Conservation (phyloP, 2,113 vertebrate species). For the Bubo bubo region DNA sequence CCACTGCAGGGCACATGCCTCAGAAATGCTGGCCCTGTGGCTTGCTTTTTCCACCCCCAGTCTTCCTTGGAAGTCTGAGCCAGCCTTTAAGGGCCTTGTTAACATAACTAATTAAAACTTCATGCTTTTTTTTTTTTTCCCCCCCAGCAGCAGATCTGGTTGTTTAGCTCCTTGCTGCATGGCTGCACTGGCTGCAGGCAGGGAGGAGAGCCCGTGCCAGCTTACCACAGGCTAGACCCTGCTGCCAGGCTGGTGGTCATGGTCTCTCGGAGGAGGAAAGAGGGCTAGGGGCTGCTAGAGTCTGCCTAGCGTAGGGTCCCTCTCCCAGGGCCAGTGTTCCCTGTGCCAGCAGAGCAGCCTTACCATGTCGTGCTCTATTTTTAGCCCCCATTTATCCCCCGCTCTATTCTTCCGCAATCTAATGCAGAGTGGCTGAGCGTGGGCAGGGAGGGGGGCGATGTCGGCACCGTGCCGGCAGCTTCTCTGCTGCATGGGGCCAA, state of each 20-base stretch:
- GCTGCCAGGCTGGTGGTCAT: not conserved
- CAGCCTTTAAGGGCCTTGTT: not conserved
- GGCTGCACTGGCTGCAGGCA: not conserved
- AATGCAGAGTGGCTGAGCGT: not conserved
- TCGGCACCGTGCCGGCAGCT: fast-evolving
- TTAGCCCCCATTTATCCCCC: not conserved
- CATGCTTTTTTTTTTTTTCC: not conserved
- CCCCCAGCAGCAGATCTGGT: not conserved
- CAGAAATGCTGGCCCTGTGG: not conserved
- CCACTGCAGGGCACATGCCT: fast-evolving
- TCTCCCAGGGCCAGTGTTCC: not conserved
- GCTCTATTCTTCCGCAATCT: not conserved
- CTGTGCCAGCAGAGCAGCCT: not conserved
- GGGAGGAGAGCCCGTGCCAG: not conserved
- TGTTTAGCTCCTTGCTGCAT: not conserved
- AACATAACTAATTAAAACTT: constrained; percentile 40
- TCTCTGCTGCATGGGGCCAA: not conserved
- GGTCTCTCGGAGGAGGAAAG: not conserved
- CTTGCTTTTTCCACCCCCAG: not conserved
- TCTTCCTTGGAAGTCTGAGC: not conserved
- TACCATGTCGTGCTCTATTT: not conserved
- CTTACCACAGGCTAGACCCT: not conserved
- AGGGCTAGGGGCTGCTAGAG: not conserved
- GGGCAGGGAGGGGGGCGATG: not conserved
- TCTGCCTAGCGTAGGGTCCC: not conserved